Conservation (phyloP, 2,797 vertebrate species). For the Spondyliosoma cantharus region DNA sequence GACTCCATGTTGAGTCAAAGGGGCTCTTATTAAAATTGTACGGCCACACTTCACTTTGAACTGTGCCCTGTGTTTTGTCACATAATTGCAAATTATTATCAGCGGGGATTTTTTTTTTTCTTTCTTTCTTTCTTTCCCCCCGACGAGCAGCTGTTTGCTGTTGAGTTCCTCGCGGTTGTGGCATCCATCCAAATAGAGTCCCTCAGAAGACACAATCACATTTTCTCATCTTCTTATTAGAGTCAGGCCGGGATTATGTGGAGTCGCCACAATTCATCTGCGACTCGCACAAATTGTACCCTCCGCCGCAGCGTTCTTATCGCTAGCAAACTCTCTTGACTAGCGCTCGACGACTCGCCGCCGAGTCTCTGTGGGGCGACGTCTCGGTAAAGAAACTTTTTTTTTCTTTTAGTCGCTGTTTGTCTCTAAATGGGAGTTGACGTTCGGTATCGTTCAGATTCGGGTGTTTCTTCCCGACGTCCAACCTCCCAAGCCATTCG, state of each 20-base stretch:
- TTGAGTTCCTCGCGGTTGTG: constrained; percentile 52
- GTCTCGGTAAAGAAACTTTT: constrained; percentile 34
- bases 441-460: neutral
- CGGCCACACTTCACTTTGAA: constrained; percentile 62
- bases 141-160: constrained; percentile 56
- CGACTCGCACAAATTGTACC: constrained; percentile 74
- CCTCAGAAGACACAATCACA: constrained; percentile 72
- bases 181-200: constrained; percentile 66
- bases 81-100: constrained; percentile 69
- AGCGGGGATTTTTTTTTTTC: constrained; percentile 12
- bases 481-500: neutral
- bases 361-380: constrained; percentile 2
- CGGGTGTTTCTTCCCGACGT: constrained; percentile 1
- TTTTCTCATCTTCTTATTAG: constrained; percentile 79
- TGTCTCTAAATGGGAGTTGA: neutral
- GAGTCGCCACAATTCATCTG: constrained; percentile 70
- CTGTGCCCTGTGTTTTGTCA: constrained; percentile 67
- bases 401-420: constrained; percentile 19
- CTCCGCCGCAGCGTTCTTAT: constrained; percentile 71
- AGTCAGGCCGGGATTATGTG: constrained; percentile 71
- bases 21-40: constrained; percentile 67
- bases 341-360: constrained; percentile 49
- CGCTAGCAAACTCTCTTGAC: constrained; percentile 48
- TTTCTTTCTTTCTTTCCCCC: neutral
- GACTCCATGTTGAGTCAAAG: constrained; percentile 48